phyloP scores from a whole-genome alignment of 2,797 vertebrate species.

The Poeciliopsis turneri region DNA sequence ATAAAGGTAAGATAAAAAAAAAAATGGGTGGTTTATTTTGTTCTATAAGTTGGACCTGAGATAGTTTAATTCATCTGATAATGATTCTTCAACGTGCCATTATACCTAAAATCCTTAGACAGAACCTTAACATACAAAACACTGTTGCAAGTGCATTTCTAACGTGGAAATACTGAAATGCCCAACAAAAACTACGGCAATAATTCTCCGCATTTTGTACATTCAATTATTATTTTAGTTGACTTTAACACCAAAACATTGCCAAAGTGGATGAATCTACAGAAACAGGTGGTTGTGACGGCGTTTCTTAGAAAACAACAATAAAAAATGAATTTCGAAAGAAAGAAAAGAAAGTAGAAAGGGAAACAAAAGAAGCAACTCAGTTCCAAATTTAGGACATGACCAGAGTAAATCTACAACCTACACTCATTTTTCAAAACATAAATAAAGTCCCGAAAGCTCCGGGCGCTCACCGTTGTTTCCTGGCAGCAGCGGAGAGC shows the following conservation, averaged over 20 bases:
- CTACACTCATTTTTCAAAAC: neutral
- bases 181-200: neutral
- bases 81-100: neutral
- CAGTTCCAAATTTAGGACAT: neutral
- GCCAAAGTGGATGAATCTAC: neutral
- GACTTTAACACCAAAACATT: neutral
- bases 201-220: neutral
- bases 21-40: no score
- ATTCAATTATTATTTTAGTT: neutral
- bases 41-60: no score
- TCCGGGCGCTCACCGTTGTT: conserved; percentile 83
- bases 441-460: neutral
- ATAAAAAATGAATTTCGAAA: neutral
- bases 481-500: conserved; percentile 90
- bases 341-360: neutral
- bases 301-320: neutral
- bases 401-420: neutral
- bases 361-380: neutral
- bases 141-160: neutral
- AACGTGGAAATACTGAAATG: neutral
- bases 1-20: no score
- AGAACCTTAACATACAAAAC: neutral
- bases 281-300: neutral
- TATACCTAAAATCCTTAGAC: no score
- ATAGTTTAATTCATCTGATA: no score